Base-by-base conservation (phyloP, 2,888 invertebrate genomes). In the Spodoptera exigua region DNA sequence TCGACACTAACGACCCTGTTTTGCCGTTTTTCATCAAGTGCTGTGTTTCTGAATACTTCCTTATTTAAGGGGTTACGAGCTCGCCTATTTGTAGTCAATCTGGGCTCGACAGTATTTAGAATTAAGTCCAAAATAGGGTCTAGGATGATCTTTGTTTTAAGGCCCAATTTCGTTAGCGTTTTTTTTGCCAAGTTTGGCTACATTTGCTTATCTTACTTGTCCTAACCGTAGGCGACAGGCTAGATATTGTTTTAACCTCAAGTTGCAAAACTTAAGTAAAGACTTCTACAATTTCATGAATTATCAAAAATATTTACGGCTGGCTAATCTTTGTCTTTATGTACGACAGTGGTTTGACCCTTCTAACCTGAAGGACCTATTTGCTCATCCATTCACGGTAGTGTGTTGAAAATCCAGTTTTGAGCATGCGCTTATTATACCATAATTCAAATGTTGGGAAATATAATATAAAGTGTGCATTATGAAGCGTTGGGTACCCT, bases 1-100 rank as follows among this genome's bases (percentile, higher is more conserved):
- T 84, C 67, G 66, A 78, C 56, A 74, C 74, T 78, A 69, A 70
- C 58, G 54, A 44, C 49, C 62, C 63, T 68, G 66, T 54, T 32
- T 36, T 64, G 55, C 44, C 4, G 36, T 49, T 27, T 3, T 27
- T 27, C 9, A 27, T 5, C 9, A 27, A 27, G 7, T 27, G 27
- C 7, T 9, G 7, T 27, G 3, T 27, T 27, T 5, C 7, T 7
- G 27, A 27, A 5, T 27, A 9, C 27, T 27, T 27, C 27, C 27
- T 7, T 5, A 4, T 27, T 27, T 5, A 27, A 9, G 9, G 5
- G 27, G 27, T 9, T 9, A 27, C 27, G 27, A 27, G 27, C 27
- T 27, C 9, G 27, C 27, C 7, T 7, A 7, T 27, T 27, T 27
- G 27, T 5, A 9, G 5, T 27, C 7, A 27, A 27, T 27, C 27